phyloP scores from a whole-genome alignment of 2,888 invertebrate genomes.

The Leptinotarsa peninsularis region DNA sequence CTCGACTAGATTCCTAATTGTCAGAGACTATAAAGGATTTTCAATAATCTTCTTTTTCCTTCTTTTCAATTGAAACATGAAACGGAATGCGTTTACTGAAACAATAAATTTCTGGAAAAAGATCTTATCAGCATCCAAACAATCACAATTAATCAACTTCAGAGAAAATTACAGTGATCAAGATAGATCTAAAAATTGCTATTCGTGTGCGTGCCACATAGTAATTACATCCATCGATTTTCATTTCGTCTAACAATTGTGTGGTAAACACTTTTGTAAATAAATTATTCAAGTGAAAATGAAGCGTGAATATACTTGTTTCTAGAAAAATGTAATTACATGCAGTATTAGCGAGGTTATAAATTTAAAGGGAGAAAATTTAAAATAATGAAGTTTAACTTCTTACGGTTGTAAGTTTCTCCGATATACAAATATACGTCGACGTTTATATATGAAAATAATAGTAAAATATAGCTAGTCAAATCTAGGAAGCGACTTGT shows the following conservation, averaged over 20 bases:
- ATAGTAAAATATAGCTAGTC: no score
- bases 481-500: no score
- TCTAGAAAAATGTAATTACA: not conserved
- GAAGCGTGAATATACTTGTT: not conserved
- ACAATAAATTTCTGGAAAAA: not conserved
- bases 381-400: no score
- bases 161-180: conserved; percentile 9
- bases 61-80: not conserved
- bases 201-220: not conserved
- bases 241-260: not conserved
- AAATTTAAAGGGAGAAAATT: no score
- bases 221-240: not conserved
- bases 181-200: conserved; percentile 6
- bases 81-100: not conserved
- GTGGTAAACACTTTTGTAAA: not conserved
- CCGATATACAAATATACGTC: no score
- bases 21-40: not conserved
- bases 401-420: no score
- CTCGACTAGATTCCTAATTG: no score
- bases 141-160: conserved; percentile 12
- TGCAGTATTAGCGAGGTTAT: not conserved
- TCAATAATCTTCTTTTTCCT: not conserved
- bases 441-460: no score
- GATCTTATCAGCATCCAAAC: not conserved
- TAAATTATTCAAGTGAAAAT: not conserved